Base-by-base conservation (phyloP, 2,797 vertebrate genomes). In the Menidia menidia region DNA sequence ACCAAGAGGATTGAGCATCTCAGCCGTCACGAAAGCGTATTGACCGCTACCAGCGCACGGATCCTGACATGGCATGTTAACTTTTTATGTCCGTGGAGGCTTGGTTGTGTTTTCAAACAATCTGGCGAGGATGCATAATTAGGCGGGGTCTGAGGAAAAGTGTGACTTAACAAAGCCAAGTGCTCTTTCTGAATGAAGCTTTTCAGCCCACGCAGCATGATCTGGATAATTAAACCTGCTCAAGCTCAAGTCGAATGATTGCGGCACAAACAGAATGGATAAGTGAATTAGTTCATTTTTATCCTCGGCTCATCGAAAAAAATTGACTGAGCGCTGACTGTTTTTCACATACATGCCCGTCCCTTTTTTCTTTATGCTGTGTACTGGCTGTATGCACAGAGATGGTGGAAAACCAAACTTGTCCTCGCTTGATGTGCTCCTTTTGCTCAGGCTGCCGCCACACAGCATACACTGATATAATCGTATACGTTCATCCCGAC, bases 401-500 rank as follows among this genome's bases (percentile, higher is more conserved):
- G 2, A 7, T 39, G 25, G 35, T 39, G 3, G 35, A 39, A 39
- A 39, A 39, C 35, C 35, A 43, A 30, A 19, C 35, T 43, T 50
- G n/a, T 33, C 6, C 32, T 53, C 7, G 19, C 35, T 18, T 25
- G 41, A 19, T 41, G 9, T 33, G 41, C 13, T 13, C 12, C 15
- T 12, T 25, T 35, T 35, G 8, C 66, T 45, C 47, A 19, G 18
- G 33, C 6, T 5, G 32, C 15, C 13, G 39, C 12, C 2, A 54
- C 2, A 54, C 41, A 55, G n/a, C 2, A 45, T 61, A 14, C 25
- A 59, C 18, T 9, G 7, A 48, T 39, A 54, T 2, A 71, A 57
- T 72, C 33, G 48, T 44, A 50, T 4, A 16, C 55, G 61, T 79
- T 75, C 47, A 75, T 41, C 32, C 47, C 31, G 50, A 76, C 52